phyloP scores from a whole-genome alignment of 2,888 invertebrate species.

The Tolmerus cingulatus region DNA sequence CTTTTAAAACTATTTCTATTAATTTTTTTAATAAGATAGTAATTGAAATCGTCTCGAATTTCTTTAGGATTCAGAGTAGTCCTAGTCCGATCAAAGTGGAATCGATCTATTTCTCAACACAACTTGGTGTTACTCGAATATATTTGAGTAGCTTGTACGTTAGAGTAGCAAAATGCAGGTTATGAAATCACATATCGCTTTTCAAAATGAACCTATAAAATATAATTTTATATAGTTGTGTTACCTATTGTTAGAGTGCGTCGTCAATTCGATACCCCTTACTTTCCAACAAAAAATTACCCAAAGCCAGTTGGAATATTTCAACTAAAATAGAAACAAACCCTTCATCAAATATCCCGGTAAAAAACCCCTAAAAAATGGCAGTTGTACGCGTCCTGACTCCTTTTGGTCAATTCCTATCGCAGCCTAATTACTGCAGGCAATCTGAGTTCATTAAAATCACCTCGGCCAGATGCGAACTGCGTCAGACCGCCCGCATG shows the following conservation, averaged over 20 bases:
- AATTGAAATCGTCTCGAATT: too few species aligned
- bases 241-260: not conserved
- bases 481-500: not conserved
- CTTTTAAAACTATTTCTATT: too few species aligned
- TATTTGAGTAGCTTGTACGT: too few species aligned
- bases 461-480: not conserved
- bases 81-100: too few species aligned
- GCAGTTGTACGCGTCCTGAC: not conserved
- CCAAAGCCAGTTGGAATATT: not conserved
- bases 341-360: not conserved
- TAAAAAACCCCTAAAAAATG: not conserved
- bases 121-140: too few species aligned
- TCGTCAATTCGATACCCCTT: not conserved
- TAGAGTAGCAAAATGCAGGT: too few species aligned
- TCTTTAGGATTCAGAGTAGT: too few species aligned
- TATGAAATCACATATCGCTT: too few species aligned
- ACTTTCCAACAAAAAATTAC: not conserved
- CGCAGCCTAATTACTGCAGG: not conserved
- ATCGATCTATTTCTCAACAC: too few species aligned
- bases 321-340: not conserved
- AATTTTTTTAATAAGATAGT: too few species aligned
- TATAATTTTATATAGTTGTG: too few species aligned
- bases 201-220: too few species aligned
- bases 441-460: slow-evolving; percentile 17
- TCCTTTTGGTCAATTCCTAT: not conserved